phyloP scores from a whole-genome alignment of 2,113 vertebrate genomes.

The Psettodes erumei region DNA sequence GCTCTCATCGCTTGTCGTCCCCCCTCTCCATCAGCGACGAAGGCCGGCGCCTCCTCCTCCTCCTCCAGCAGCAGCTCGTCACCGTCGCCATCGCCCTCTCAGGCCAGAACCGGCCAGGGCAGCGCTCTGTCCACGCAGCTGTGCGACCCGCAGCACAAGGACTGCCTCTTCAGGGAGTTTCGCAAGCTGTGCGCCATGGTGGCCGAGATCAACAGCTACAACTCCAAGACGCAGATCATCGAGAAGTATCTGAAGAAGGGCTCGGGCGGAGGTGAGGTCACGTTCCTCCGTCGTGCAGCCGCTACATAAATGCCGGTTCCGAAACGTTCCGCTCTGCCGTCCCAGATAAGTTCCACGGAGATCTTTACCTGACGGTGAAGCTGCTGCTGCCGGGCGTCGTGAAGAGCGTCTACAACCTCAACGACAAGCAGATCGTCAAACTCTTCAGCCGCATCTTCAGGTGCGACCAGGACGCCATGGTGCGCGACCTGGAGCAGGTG shows the following conservation, averaged over 20 bases:
- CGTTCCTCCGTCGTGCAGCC: too few species aligned
- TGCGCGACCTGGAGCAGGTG: slow-evolving; percentile 95
- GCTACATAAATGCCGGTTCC: too few species aligned
- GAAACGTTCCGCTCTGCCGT: too few species aligned
- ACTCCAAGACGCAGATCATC: slow-evolving; percentile 95
- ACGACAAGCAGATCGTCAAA: slow-evolving; percentile 98
- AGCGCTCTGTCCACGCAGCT: slow-evolving; percentile 83
- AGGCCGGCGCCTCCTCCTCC: slow-evolving; percentile 80
- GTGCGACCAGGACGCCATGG: slow-evolving; percentile 94
- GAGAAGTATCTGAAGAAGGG: slow-evolving; percentile 94
- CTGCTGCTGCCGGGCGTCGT: slow-evolving; percentile 94
- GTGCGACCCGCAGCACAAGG: slow-evolving; percentile 92
- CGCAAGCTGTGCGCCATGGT: slow-evolving; percentile 94
- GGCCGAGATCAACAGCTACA: slow-evolving; percentile 94
- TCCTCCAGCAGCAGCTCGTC: slow-evolving; percentile 73
- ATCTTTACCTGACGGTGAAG: slow-evolving; percentile 95
- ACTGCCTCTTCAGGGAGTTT: slow-evolving; percentile 93
- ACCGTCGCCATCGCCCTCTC: slow-evolving; percentile 13
- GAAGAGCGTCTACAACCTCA: slow-evolving; percentile 98
- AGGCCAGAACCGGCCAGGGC: slow-evolving; percentile 67
- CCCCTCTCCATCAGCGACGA: slow-evolving; percentile 67
- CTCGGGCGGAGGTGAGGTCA: slow-evolving; percentile 91
- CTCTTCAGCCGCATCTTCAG: slow-evolving; percentile 96
- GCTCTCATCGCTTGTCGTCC: neutral
- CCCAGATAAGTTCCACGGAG: slow-evolving; percentile 94